Conservation (phyloP, 1,140 invertebrate species). For the Pristionchus pacificus region DNA sequence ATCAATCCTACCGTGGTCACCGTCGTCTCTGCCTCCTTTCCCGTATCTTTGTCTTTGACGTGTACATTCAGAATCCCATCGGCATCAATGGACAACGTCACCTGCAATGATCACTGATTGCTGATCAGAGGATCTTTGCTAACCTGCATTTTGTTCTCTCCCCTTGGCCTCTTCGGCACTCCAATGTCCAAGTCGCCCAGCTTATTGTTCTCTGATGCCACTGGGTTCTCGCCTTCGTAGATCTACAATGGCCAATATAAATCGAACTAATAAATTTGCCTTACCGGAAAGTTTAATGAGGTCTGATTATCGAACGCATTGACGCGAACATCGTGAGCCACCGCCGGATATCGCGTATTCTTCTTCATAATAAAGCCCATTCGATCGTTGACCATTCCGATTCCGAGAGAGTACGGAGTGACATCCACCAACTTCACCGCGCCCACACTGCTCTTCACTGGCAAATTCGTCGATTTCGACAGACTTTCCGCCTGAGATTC, state of each 20-base stretch:
- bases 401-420: slow-evolving; percentile 52
- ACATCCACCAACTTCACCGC: slow-evolving; percentile 67
- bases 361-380: slow-evolving; percentile 68
- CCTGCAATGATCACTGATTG: not conserved
- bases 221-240: not conserved
- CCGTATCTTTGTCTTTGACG: not conserved
- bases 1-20: too few relatives aligned
- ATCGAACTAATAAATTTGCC: not conserved
- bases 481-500: not conserved
- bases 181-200: not conserved
- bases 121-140: not conserved
- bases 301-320: not conserved
- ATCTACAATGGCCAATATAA: not conserved
- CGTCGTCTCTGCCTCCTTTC: too few relatives aligned
- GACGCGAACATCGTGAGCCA: too few relatives aligned
- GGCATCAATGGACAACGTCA: not conserved
- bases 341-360: slow-evolving; percentile 69
- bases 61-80: not conserved
- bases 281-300: not conserved
- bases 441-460: not conserved
- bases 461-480: slow-evolving; percentile 58
- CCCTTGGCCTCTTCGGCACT: not conserved
- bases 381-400: slow-evolving; percentile 56
- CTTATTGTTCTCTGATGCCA: not conserved
- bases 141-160: not conserved